phyloP scores from a whole-genome alignment of 2,113 vertebrate genomes.

The Psettodes erumei region DNA sequence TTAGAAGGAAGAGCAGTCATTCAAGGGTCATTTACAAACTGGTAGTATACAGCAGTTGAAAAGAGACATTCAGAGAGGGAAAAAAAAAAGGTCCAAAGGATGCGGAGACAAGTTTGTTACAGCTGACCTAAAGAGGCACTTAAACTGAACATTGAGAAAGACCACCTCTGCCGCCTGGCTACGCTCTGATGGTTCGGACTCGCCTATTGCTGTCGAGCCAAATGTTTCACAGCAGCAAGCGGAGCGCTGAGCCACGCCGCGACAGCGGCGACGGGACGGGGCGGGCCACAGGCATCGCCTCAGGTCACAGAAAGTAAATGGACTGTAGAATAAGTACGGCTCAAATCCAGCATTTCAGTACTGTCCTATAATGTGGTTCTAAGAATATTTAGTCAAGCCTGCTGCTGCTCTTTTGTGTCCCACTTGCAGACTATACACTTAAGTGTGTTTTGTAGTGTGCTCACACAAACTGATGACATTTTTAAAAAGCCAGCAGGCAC shows the following conservation, averaged over 20 bases:
- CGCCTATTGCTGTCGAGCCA: not conserved
- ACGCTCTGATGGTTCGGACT: slow-evolving; percentile 29
- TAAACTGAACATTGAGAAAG: slow-evolving; percentile 57
- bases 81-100: slow-evolving; percentile 64
- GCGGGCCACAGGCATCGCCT: not conserved
- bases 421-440: slow-evolving; percentile 5
- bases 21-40: slow-evolving; percentile 46
- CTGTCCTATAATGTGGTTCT: slow-evolving; percentile 11
- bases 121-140: slow-evolving; percentile 77
- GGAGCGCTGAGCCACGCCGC: not conserved
- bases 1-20: slow-evolving; percentile 31
- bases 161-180: slow-evolving; percentile 24
- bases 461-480: not conserved
- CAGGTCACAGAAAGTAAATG: not conserved
- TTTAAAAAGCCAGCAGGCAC: not conserved
- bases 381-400: slow-evolving; percentile 28
- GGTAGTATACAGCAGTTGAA: slow-evolving; percentile 48
- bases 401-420: slow-evolving; percentile 6
- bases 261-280: not conserved
- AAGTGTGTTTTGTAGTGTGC: slow-evolving; percentile 3
- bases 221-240: not conserved
- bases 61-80: slow-evolving; percentile 58
- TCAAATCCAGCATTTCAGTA: slow-evolving; percentile 69
- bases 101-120: slow-evolving; percentile 34
- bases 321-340: slow-evolving; percentile 20